Evolutionary conservation across 2,797 vertebrate genomes (phyloP).

Genomic region (Tragopan temminckii): DNA sequence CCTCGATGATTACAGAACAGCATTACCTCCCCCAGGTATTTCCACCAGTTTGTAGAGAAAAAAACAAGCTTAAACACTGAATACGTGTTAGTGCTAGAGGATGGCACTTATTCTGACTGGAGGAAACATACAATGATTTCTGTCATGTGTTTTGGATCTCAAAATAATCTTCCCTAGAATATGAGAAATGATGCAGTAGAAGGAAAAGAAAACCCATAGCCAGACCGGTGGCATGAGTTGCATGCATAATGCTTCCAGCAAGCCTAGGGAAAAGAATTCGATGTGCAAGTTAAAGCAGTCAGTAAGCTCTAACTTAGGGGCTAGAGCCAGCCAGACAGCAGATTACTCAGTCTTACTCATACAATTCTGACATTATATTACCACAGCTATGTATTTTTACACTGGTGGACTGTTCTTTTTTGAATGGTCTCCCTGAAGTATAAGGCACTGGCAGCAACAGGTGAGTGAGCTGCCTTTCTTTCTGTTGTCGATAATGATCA

Average conservation of each 20-base stretch:
- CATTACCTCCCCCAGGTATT: constrained; percentile 1
- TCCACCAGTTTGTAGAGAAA: neutral
- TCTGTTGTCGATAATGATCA: neutral
- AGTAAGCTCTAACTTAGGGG: neutral
- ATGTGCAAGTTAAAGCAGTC: constrained; percentile 16
- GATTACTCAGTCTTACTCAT: neutral
- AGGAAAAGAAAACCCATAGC: constrained; percentile 30
- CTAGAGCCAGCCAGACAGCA: neutral
- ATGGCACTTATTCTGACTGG: neutral
- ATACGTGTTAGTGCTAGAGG: neutral
- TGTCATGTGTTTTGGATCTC: constrained; percentile 11
- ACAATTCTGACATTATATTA: neutral
- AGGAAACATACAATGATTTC: neutral
- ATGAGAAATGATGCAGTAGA: neutral
- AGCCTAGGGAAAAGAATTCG: neutral
- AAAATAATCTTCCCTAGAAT: neutral
- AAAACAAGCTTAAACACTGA: fast-evolving
- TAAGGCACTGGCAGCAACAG: neutral
- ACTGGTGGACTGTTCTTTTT: neutral
- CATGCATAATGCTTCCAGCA: constrained; percentile 38
- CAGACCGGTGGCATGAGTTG: constrained; percentile 29
- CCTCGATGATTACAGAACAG: constrained; percentile 7
- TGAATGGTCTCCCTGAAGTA: neutral
- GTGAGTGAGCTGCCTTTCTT: neutral
- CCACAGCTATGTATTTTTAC: neutral